Base-by-base conservation (phyloP, 2,797 vertebrate species). In the Meda fulgida region DNA sequence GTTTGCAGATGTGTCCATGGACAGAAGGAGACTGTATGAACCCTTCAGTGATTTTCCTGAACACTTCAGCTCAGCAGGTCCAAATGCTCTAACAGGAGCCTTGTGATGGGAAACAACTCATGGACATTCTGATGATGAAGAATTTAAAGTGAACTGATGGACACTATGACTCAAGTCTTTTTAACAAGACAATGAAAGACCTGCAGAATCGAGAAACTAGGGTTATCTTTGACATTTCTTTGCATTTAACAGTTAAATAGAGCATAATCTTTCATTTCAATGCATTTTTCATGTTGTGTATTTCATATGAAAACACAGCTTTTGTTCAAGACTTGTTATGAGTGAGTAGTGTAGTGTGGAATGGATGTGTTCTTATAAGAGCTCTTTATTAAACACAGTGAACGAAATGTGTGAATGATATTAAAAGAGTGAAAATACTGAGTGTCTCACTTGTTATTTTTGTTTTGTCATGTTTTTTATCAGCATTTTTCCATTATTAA, bases 41-140 rank as follows among this genome's bases (percentile, higher is more conserved):
- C 16, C 5, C 85, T 40, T 14, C 91, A 3, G 79, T 91, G 3
- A 14, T 92, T 90, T 93, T 92, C 81, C 80, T 88, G 34, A 93
- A 93, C 79, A 86, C 31, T 23, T 82, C 89, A 77, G 80, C 89
- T 58, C 86, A 90, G 46, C 82, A 88, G 1, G 19, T 71, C 18
- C 72, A 80, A 0, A 4, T 88, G 72, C 60, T 87, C 66, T 92
- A 88, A 92, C 69, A 21, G 51, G 70, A 84, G n/a, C 71, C 18
- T 43, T 8, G 0, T 58, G 31, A 43, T n/a, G 8, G 23, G 34
- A 40, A 29, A 66, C 48, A 31, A 55, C 31, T 53, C 46, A 70
- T 13, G 29, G 29, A 48, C 29, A 51, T 23, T 29, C 21, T 38
- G 19, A 81, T n/a, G 78, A 13, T 36, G 36, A 8, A 43, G 18